Evolutionary conservation across 2,113 vertebrate species (phyloP).

Genomic region (Myodes glareolus): DNA sequence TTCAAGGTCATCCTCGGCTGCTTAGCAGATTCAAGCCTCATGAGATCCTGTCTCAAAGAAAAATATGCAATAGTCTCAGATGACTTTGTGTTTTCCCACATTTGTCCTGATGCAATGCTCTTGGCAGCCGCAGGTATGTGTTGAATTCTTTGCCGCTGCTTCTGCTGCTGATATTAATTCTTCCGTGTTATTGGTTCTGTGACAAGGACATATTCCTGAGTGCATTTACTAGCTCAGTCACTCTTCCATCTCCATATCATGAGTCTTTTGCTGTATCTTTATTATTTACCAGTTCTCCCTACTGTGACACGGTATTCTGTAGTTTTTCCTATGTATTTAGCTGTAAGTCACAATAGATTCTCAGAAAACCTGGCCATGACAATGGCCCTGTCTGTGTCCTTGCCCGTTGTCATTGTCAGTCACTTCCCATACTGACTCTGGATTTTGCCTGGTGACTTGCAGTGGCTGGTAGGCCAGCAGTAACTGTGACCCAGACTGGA

Average conservation of each 20-base stretch:
- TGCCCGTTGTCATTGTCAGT: accelerated
- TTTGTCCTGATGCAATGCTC: accelerated
- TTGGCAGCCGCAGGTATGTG: background rate
- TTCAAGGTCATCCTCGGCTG: background rate
- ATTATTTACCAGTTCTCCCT: background rate
- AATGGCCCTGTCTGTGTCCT: too few relatives aligned
- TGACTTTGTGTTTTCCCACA: accelerated
- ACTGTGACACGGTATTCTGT: background rate
- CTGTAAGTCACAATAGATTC: background rate
- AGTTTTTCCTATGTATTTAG: background rate
- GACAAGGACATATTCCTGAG: background rate
- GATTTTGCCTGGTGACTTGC: background rate
- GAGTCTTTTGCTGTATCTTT: background rate
- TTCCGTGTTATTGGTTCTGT: background rate
- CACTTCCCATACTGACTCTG: background rate
- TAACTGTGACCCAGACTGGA: background rate
- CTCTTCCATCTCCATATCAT: background rate
- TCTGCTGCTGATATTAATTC: background rate
- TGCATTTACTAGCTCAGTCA: background rate
- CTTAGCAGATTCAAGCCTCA: background rate
- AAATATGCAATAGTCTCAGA: accelerated
- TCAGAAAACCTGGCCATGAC: accelerated
- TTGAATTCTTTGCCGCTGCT: background rate
- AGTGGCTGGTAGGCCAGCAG: too few relatives aligned
- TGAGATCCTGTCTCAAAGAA: background rate